Conservation (phyloP, 2,888 invertebrate species). For the Lasioglossum oenotherae region DNA sequence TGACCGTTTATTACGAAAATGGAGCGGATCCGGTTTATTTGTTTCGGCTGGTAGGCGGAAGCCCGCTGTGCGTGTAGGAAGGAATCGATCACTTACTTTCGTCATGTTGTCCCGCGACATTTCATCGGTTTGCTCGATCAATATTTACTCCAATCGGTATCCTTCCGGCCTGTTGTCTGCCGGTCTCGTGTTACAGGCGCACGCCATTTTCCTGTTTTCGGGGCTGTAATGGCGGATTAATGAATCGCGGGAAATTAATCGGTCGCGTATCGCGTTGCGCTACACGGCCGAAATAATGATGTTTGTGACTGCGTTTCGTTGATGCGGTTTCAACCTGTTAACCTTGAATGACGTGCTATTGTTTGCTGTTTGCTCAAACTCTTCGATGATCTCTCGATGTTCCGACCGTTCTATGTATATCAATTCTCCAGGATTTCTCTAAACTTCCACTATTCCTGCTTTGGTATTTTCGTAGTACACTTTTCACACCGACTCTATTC, state of each 20-base stretch:
- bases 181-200: neutral
- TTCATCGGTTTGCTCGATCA: constrained; percentile 29
- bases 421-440: neutral
- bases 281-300: neutral
- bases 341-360: neutral
- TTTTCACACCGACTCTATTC: no score
- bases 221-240: neutral
- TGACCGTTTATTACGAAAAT: constrained; percentile 6
- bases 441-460: neutral
- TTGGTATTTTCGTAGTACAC: neutral
- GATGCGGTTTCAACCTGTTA: neutral
- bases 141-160: constrained; percentile 38
- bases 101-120: constrained; percentile 5
- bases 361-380: neutral
- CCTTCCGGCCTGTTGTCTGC: neutral
- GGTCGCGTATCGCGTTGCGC: neutral
- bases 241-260: constrained; percentile 8
- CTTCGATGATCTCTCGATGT: neutral
- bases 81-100: constrained; percentile 33
- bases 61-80: neutral
- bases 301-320: neutral
- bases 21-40: constrained; percentile 4
- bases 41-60: neutral
- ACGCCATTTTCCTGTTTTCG: neutral
- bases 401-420: neutral